Evolutionary conservation across 1,140 invertebrate genomes (phyloP), one percentile per base, ranked within the genome.

Genomic region (Eulimnadia texana): DNA sequence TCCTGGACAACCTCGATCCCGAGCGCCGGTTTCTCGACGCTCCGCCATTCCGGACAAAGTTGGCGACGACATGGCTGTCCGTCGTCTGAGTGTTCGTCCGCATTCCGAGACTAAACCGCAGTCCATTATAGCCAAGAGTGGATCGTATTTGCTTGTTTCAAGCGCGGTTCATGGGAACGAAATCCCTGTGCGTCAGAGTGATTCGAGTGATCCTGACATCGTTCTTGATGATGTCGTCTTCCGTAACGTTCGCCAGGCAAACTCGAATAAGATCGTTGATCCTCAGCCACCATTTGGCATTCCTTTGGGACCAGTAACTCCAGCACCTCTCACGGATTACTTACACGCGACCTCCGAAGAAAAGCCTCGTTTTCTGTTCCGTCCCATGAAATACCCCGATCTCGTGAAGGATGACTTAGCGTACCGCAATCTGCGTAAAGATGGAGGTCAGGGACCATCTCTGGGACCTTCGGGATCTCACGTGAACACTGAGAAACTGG

Each of bases 281-380:
- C 86, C 85, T 6, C 89, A 92, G 69, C 89, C 88, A 24, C 88
- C 86, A 0, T 93, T 93, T 71, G 90, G 90, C 16, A 92, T 93
- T 67, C 89, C 90, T 0, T 68, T 92, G 10, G 85, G 85, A 3
- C 88, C 87, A 9, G 79, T 90, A 3, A 78, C 85, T 0, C 77
- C 82, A 6, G 82, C 84, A 19, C 79, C 88, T 0, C 80, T 84
- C 54, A 86, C 80, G 64, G 88, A 93, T 70, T 93, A 93, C 68
- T 74, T 93, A 47, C 88, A 91, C 67, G 82, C 82, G 3, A 42
- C 6, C 16, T 6, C 33, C 16, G 16, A 42, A 42, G 33, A 42
- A 42, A 42, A 16, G 33, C 76, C 77, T 64, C 76, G 79, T 64
- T 80, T 80, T 2, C 70, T 77, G 13, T 83, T 82, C 70, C 78